phyloP scores from a whole-genome alignment of 2,797 vertebrate species.

The Gadopsis bispinosus region DNA sequence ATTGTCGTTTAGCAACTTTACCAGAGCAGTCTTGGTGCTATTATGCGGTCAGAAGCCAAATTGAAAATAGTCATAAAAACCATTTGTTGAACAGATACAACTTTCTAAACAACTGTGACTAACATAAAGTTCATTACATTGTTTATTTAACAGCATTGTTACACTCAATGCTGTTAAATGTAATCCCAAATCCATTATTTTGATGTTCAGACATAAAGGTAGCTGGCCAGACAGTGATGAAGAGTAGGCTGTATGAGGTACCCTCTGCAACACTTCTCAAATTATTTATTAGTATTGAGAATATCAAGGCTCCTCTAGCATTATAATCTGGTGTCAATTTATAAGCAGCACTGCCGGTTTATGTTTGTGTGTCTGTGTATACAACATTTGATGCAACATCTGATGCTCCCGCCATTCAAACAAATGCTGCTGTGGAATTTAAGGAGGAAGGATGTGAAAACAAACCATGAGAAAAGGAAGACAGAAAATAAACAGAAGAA shows the following conservation, averaged over 20 bases:
- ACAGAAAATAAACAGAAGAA: not conserved
- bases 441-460: slow-evolving; percentile 14
- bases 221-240: slow-evolving; percentile 15
- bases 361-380: not conserved
- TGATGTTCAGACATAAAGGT: not conserved
- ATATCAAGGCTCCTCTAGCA: slow-evolving; percentile 1
- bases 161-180: too few species aligned
- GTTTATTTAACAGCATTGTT: not conserved
- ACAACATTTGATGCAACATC: slow-evolving; percentile 17
- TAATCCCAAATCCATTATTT: slow-evolving; percentile 13
- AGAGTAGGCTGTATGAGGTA: not conserved
- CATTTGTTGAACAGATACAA: not conserved
- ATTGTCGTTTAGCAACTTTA: not conserved
- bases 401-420: slow-evolving; percentile 24
- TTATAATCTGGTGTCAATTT: slow-evolving; percentile 15
- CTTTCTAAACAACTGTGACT: not conserved
- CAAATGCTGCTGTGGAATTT: slow-evolving; percentile 6
- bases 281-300: slow-evolving; percentile 15
- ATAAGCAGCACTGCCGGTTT: slow-evolving; percentile 7
- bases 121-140: not conserved
- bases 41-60: not conserved
- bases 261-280: not conserved
- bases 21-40: not conserved
- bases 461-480: not conserved
- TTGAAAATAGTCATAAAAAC: not conserved